Percentiles rank a stretch among this genome's conserved stretches.
Conservation (phyloP, 2,888 invertebrate genomes). For the Fragum fragum region DNA sequence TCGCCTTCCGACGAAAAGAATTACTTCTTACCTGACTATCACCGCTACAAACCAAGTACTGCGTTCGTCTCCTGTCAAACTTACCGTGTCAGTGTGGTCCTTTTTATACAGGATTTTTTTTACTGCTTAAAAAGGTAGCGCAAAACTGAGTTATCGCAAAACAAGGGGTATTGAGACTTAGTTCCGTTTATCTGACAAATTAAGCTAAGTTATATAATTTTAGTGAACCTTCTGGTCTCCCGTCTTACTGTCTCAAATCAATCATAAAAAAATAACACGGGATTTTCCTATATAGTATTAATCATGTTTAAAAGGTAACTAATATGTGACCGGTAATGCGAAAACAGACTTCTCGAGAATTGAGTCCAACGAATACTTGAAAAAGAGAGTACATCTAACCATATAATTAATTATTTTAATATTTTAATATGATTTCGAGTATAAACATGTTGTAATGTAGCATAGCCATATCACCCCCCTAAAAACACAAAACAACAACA, state of each 20-base stretch:
- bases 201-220: not conserved
- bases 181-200: not conserved
- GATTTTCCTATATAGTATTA: not conserved
- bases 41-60: not conserved
- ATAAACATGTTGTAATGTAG: no score
- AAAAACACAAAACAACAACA: no score
- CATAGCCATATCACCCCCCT: no score
- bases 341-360: no score
- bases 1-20: no score
- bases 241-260: not conserved
- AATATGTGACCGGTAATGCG: no score
- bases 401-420: no score
- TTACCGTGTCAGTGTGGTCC: not conserved
- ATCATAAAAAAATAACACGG: not conserved
- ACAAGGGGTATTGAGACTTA: not conserved
- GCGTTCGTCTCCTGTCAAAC: not conserved
- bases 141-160: not conserved
- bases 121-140: not conserved
- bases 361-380: no score
- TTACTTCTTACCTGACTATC: not conserved
- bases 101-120: not conserved
- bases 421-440: no score
- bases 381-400: no score
- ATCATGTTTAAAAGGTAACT: not conserved
- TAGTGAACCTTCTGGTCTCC: not conserved